These are phyloP conservation scores for Coptodon bakossiorum DNA, from an alignment of 2,113 vertebrate genomes.

Conservation along the genomic window DNA sequence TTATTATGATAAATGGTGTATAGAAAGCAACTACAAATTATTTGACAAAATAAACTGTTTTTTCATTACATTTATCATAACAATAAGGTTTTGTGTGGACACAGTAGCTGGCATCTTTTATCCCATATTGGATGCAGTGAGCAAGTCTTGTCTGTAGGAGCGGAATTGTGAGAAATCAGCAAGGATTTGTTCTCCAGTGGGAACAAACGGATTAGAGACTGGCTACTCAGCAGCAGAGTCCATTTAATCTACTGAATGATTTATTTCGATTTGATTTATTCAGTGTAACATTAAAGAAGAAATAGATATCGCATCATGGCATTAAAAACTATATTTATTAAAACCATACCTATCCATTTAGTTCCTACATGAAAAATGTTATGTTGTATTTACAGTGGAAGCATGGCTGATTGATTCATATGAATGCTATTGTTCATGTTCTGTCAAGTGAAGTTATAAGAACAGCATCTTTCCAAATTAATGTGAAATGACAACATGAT, in stretches of 20 bases:
- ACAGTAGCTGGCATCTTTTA: background rate
- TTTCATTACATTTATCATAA: background rate
- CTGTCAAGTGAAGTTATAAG: background rate
- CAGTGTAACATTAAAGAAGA: background rate
- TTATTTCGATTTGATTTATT: conserved; percentile 40
- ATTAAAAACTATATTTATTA: background rate
- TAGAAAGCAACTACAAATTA: background rate
- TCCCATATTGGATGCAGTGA: conserved; percentile 5
- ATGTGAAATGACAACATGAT: background rate
- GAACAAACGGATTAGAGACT: conserved; percentile 45
- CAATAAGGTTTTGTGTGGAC: background rate
- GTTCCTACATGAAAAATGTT: background rate
- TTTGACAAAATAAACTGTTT: background rate
- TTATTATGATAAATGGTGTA: background rate
- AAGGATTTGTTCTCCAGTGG: conserved; percentile 36
- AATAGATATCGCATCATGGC: background rate
- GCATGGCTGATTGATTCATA: background rate
- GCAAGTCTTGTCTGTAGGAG: background rate
- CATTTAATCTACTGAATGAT: conserved; percentile 47
- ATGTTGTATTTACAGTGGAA: background rate
- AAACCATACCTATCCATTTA: background rate
- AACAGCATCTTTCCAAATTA: background rate
- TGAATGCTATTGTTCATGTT: background rate
- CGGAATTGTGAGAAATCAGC: conserved; percentile 29
- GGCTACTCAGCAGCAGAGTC: conserved; percentile 34